Evolutionary conservation across 37 sponge, comb jelly and placozoan genomes (phyloP).

Genomic region (Aplysina aerophoba): DNA sequence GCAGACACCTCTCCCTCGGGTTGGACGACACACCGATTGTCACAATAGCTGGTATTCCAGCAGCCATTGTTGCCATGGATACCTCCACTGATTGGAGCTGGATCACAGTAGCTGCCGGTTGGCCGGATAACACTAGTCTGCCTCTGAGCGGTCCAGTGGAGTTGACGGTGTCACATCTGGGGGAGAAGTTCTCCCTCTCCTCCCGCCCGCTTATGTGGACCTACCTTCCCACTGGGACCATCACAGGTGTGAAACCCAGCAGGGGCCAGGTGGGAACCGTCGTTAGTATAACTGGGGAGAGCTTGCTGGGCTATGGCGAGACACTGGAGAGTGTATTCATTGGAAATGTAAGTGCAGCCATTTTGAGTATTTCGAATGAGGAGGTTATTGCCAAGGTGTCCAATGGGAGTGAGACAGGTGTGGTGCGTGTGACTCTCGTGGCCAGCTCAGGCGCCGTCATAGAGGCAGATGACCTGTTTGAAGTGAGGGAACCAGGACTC

Average conservation of each 20-base stretch:
- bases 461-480: constrained; percentile 47
- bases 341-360: constrained; percentile 7
- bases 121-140: not conserved
- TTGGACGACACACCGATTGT: constrained; percentile 33
- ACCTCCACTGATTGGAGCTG: not conserved
- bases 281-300: constrained; percentile 51
- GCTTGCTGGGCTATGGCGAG: constrained; percentile 60
- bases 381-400: constrained; percentile 38
- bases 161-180: not conserved
- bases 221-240: constrained; percentile 45
- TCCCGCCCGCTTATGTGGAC: constrained; percentile 31
- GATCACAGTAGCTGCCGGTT: not conserved
- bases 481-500: constrained; percentile 44
- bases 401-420: not conserved
- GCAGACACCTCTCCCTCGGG: constrained; percentile 31
- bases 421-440: constrained; percentile 36
- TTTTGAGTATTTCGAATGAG: constrained; percentile 9
- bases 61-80: constrained; percentile 25
- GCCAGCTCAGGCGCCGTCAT: constrained; percentile 56
- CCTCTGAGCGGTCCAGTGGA: not conserved
- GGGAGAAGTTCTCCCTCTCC: not conserved
- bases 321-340: constrained; percentile 11
- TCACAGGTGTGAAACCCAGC: constrained; percentile 46
- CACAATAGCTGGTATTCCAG: constrained; percentile 33
- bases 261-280: constrained; percentile 61